Percentiles rank a stretch among this genome's conserved stretches.
Evolutionary conservation across 1,140 invertebrate species (phyloP).

Genomic region (Drosophila malerkotliana): DNA sequence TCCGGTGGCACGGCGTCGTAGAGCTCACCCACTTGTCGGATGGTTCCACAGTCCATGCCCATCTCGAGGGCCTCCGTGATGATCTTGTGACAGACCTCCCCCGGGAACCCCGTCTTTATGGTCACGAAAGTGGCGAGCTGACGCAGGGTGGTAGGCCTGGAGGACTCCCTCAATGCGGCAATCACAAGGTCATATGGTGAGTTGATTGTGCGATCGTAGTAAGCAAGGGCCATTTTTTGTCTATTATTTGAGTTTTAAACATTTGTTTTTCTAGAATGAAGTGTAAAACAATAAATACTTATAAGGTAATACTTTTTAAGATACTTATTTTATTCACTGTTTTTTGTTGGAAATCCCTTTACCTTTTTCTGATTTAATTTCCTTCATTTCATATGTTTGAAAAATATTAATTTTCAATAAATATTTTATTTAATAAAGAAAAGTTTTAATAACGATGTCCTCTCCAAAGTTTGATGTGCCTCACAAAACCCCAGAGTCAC

Average conservation of each 20-base stretch:
- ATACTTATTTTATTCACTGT: neutral
- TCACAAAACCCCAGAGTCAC: neutral
- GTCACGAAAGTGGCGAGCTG: constrained; percentile 22
- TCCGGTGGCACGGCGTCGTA: constrained; percentile 22
- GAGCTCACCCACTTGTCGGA: constrained; percentile 17
- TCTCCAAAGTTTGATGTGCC: too few species aligned
- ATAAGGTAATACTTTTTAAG: neutral
- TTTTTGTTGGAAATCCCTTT: too few species aligned
- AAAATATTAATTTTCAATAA: neutral
- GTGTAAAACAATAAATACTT: neutral
- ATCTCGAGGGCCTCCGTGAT: constrained; percentile 27
- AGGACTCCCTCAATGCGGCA: constrained; percentile 10
- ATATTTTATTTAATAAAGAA: neutral
- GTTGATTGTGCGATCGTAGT: constrained; percentile 41
- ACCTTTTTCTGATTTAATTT: too few species aligned
- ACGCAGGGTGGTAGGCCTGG: neutral
- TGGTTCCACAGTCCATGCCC: constrained; percentile 24
- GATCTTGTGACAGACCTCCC: constrained; percentile 39
- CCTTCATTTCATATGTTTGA: neutral
- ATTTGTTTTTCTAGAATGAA: neutral
- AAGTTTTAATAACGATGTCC: too few species aligned
- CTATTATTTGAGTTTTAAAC: neutral
- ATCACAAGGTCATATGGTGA: constrained; percentile 26
- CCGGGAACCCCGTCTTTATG: constrained; percentile 28
- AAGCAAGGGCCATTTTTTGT: constrained; percentile 25